Evolutionary conservation across 37 sponge, comb jelly and placozoan species (phyloP), one percentile per base, ranked within the genome.

Genomic region (Beroe forskalii): DNA sequence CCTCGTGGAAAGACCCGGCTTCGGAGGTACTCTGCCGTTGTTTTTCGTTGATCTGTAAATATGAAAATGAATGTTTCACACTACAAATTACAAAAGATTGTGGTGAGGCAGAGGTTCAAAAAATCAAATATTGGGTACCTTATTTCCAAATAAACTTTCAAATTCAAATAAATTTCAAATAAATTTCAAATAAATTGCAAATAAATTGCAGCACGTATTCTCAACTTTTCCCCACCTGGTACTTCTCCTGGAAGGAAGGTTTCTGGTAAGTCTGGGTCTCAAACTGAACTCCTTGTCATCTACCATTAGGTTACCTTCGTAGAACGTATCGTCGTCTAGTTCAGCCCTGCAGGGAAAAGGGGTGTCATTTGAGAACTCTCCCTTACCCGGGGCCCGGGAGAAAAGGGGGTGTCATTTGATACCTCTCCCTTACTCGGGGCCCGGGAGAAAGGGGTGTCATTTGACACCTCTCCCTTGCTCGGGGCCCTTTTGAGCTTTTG

Each of bases 211-310:
- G 60, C 14, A 55, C 17, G 17, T 55, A 55, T 55, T 55, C n/a
- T n/a, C n/a, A n/a, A n/a, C n/a, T n/a, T n/a, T n/a, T n/a, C n/a
- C n/a, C 17, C 32, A 69, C 72, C 72, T 31, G 27, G 72, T 69
- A 33, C 72, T 69, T 27, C 72, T 27, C 19, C 72, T 27, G 32
- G 27, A 32, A 2, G 72, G 72, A 31, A 69, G 72, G 32, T 69
- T 69, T 36, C 72, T 69, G 37, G 72, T 32, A 6, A 69, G 72
- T 69, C 32, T 32, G 36, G 72, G 72, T 69, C 72, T 28, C 72
- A 69, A 35, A 35, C 32, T 69, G 38, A 69, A 69, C 38, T 69
- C 72, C 32, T 69, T 69, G 1, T 69, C 72, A 32, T 69, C 72
- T 19, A 69, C 39, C 32, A 69, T 69, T 17, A 69, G 72, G 32